Conservation (phyloP, 2,888 invertebrate genomes). For the Stictocephala bisonia region DNA sequence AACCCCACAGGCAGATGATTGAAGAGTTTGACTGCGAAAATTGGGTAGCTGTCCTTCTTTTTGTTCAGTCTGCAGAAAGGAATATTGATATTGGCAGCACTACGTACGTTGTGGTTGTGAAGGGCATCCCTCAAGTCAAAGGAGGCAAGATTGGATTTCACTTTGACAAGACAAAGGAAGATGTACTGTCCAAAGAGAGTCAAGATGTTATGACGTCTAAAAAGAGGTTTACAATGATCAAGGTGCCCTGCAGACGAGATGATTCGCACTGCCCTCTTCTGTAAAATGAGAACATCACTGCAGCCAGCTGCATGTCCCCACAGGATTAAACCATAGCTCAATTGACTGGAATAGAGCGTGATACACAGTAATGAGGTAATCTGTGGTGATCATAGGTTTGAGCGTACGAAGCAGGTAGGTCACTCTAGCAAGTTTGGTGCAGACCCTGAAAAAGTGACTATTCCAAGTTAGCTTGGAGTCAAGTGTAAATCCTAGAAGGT, state of each 20-base stretch:
- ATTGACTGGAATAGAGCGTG: not conserved
- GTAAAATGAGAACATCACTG: not conserved
- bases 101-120: not conserved
- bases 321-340: not conserved
- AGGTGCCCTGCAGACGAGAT: not conserved
- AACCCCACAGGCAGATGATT: not conserved
- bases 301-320: not conserved
- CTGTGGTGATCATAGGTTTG: not conserved
- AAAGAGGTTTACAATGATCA: not conserved
- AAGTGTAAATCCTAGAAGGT: not conserved
- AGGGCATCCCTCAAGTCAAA: not conserved
- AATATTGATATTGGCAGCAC: not conserved
- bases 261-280: not conserved
- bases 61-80: not conserved
- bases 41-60: not conserved
- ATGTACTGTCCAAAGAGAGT: not conserved
- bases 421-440: not conserved
- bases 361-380: not conserved
- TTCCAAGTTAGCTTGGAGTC: not conserved
- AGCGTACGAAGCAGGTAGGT: not conserved
- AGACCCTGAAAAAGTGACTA: not conserved
- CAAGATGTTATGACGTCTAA: not conserved
- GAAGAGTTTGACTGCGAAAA: not conserved
- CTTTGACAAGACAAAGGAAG: not conserved
- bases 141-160: not conserved